These are phyloP conservation scores for Triops longicaudatus DNA, from an alignment of 1,140 invertebrate species.

Conservation along the genomic window DNA sequence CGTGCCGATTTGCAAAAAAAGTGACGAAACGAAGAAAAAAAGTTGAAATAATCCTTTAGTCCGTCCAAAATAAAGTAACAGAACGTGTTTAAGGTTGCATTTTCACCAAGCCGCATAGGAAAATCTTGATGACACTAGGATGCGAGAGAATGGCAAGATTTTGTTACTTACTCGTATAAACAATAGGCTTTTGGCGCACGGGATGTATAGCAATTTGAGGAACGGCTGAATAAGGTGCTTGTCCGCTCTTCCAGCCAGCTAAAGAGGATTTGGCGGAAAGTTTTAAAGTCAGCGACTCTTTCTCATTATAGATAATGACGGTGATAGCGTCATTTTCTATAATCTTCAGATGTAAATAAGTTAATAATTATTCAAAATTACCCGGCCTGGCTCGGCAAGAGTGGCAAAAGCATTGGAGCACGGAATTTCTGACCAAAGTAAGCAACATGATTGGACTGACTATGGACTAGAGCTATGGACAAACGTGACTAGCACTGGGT, in stretches of 20 bases:
- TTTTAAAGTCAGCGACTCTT: background rate
- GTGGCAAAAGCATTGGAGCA: slow-evolving; percentile 82
- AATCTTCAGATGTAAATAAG: background rate
- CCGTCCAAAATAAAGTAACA: background rate
- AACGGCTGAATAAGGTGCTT: slow-evolving; percentile 6
- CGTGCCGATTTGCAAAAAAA: background rate
- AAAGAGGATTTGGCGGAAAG: slow-evolving; percentile 2
- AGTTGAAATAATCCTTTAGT: background rate
- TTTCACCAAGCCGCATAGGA: background rate
- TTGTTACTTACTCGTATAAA: slow-evolving; percentile 6
- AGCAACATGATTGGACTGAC: slow-evolving; percentile 55
- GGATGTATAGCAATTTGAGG: slow-evolving; percentile 6
- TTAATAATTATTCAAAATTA: background rate
- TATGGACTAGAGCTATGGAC: background rate
- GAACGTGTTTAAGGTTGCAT: background rate
- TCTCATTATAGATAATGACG: slow-evolving; percentile 15
- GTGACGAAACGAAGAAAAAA: background rate
- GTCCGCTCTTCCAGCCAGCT: slow-evolving; percentile 13
- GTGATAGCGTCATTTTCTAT: slow-evolving; percentile 10
- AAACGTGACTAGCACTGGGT: slow-evolving; percentile 8
- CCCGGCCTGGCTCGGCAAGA: slow-evolving; percentile 57
- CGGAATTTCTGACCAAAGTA: slow-evolving; percentile 71
- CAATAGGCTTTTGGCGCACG: slow-evolving; percentile 7
- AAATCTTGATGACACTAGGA: background rate
- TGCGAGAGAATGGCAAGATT: background rate